phyloP scores from a whole-genome alignment of 2,113 vertebrate genomes.

The Otolemur garnettii region DNA sequence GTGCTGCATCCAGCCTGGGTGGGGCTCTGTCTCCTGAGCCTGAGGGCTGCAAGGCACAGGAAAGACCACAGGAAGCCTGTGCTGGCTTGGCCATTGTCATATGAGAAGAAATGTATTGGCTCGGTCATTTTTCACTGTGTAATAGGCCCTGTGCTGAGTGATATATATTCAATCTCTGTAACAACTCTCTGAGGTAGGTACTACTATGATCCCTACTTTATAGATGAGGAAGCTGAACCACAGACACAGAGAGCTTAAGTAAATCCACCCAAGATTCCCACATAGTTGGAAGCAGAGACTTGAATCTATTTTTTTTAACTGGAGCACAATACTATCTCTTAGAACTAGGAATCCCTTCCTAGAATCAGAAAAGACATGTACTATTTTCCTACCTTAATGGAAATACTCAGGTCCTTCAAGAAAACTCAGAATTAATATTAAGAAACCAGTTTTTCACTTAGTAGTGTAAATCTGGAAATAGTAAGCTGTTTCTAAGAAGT shows the following conservation, averaged over 20 bases:
- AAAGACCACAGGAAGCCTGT: too few species aligned
- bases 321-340: background rate
- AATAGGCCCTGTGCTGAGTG: background rate
- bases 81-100: too few species aligned
- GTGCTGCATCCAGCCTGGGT: too few species aligned
- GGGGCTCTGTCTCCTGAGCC: background rate
- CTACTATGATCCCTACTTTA: background rate
- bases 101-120: background rate
- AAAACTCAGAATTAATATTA: background rate
- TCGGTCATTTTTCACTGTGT: background rate
- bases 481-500: background rate
- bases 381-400: background rate
- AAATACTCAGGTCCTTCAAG: background rate
- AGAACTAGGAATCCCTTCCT: background rate
- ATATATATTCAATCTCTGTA: fast-evolving
- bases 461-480: background rate
- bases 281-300: background rate
- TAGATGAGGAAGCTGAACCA: background rate
- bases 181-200: background rate
- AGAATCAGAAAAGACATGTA: background rate
- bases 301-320: background rate
- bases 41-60: background rate
- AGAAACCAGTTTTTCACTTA: background rate
- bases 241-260: too few species aligned
- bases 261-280: background rate